These are phyloP conservation scores for Heteronetta atricapilla DNA, from an alignment of 2,113 vertebrate species.

Conservation along the genomic window DNA sequence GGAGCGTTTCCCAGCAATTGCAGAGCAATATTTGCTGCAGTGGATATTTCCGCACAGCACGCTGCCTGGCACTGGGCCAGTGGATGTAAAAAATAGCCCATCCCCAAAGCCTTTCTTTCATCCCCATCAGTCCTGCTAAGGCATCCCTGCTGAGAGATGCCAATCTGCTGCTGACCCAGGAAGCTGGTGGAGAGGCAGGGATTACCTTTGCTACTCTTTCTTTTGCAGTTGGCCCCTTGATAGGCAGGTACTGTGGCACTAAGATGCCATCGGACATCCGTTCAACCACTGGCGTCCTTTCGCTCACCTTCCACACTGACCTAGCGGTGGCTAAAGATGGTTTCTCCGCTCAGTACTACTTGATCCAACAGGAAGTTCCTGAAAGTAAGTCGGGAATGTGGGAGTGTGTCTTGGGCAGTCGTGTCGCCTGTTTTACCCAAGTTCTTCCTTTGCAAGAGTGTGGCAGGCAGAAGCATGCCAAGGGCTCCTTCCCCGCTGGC, in stretches of 20 bases:
- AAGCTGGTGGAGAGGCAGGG: background rate
- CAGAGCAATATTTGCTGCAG: background rate
- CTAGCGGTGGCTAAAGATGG: conserved; percentile 98
- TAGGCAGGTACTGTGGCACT: conserved; percentile 95
- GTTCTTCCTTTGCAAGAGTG: background rate
- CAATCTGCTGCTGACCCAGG: background rate
- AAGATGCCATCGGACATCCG: conserved; percentile 92
- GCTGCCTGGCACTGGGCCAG: background rate
- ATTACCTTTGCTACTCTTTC: conserved; percentile 32
- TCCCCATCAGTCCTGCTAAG: fast-evolving
- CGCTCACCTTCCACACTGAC: conserved; percentile 95
- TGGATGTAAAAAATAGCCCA: background rate
- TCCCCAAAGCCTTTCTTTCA: background rate
- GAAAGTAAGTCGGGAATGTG: conserved; percentile 86
- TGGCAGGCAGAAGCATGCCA: background rate
- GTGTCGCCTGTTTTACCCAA: background rate
- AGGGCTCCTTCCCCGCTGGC: background rate
- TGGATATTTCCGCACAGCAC: background rate
- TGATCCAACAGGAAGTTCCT: conserved; percentile 89
- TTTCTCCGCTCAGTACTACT: conserved; percentile 94
- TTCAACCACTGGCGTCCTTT: conserved; percentile 92
- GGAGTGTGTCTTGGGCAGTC: background rate
- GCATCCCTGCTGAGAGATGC: background rate
- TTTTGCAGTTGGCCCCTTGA: conserved; percentile 90
- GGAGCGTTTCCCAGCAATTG: conserved; percentile 24